Evolutionary conservation across 2,113 vertebrate species (phyloP), one percentile per base, ranked within the genome.

Genomic region (Mus spicilegus): DNA sequence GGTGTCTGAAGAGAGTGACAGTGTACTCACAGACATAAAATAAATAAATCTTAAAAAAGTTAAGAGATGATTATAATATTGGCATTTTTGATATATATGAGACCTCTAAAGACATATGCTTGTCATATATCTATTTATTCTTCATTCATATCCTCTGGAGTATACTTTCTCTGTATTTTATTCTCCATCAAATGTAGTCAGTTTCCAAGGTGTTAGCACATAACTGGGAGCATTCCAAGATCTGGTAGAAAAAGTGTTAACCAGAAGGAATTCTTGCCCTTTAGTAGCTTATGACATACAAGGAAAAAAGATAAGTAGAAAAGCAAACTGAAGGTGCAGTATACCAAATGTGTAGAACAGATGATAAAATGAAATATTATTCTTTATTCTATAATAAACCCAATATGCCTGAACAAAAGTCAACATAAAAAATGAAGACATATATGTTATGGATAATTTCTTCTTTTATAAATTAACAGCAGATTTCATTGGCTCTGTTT

Each of bases 291-390:
- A 17, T 73, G 9, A 11, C 75, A 13, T 90, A 85, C 91, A 93
- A 85, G 69, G 69, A 92, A 84, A 63, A 24, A 5, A 92, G 51
- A 72, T 61, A 28, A 85, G 65, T 88, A 22, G 58, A 65, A 58
- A 88, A 92, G 20, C 72, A 81, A 80, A 82, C 63, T 95, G 72
- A 97, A 90, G 58, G n/a, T 89, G 28, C 76, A 89, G 33, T 67
- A 22, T 75, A 81, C 39, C n/a, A 95, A 69, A 94, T 95, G 88
- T 92, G 30, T 46, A 94, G 94, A 96, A 93, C 61, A 70, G 39
- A 95, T 49, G 36, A 95, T 96, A 87, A 94, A 94, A 93, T 90
- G 63, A 95, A 97, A 92, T 46, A 81, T 77, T 5, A 87, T n/a
- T 46, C 73, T 77, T 90, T 87, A 93, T 88, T 95, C 90, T 22